These are phyloP conservation scores for Cladopsammia gracilis DNA, from an alignment of 64 coral and sea anemone genomes.

Conservation along the genomic window DNA sequence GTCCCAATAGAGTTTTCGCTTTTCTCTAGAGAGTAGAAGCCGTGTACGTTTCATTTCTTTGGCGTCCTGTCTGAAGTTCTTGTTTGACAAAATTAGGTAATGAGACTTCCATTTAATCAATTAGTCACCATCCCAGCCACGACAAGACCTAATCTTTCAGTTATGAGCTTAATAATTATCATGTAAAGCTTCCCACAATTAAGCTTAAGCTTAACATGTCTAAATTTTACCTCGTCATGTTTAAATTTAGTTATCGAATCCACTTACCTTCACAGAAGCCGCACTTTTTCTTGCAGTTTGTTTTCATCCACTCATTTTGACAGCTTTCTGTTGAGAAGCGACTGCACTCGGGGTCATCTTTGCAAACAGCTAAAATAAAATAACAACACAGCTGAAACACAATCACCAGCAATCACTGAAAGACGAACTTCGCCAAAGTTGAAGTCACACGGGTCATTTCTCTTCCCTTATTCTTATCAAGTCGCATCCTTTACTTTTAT, in stretches of 20 bases:
- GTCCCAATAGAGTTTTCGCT: too few species aligned
- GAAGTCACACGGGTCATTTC: not conserved
- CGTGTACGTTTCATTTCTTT: too few species aligned
- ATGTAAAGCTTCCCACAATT: too few species aligned
- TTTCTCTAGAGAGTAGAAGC: too few species aligned
- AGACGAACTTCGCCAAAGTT: not conserved
- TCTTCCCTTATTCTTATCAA: not conserved
- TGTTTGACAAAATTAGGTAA: too few species aligned
- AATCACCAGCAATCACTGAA: not conserved
- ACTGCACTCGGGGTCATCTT: constrained; percentile 81
- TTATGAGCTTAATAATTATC: too few species aligned
- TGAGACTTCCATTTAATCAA: too few species aligned
- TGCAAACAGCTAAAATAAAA: constrained; percentile 76
- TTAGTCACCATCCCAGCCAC: too few species aligned
- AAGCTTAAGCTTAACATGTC: too few species aligned
- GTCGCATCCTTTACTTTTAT: not conserved
- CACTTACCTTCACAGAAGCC: constrained; percentile 86
- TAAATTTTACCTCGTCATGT: too few species aligned
- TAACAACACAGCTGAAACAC: not conserved
- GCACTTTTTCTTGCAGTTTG: constrained; percentile 89
- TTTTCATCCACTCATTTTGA: constrained; percentile 92
- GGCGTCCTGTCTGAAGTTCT: too few species aligned
- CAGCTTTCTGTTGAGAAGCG: constrained; percentile 78
- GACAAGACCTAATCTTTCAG: too few species aligned
- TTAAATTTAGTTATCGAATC: not conserved